Evolutionary conservation across 2,888 invertebrate genomes (phyloP).

Genomic region (Ormyrus rosae): DNA sequence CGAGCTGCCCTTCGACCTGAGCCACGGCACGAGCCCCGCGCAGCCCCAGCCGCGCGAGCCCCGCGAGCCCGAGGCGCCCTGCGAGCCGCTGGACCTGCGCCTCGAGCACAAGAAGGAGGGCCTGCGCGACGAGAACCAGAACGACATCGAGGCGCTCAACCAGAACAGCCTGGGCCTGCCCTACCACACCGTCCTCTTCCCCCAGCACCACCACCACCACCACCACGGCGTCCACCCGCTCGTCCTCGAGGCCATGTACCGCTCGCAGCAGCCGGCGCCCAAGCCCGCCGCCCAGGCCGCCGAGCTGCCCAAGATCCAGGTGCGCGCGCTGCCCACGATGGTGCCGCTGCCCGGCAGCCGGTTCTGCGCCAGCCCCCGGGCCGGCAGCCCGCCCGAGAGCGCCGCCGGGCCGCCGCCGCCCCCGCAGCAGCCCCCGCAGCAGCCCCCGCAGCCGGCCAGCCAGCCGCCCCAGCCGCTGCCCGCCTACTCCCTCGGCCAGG

Average conservation of each 20-base stretch:
- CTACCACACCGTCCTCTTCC: constrained; percentile 73
- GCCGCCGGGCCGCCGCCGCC: constrained; percentile 59
- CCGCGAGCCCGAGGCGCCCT: constrained; percentile 78
- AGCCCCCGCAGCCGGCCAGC: constrained; percentile 62
- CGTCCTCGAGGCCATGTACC: constrained; percentile 84
- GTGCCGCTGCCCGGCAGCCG: constrained; percentile 67
- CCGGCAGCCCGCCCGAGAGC: constrained; percentile 60
- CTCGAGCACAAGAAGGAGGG: constrained; percentile 88
- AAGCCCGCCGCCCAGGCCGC: constrained; percentile 73
- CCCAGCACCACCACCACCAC: constrained; percentile 78
- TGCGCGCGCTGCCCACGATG: constrained; percentile 73
- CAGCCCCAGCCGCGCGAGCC: constrained; percentile 75
- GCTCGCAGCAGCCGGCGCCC: constrained; percentile 75
- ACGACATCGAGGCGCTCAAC: constrained; percentile 80
- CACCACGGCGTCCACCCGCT: constrained; percentile 82
- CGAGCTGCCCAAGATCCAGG: constrained; percentile 78
- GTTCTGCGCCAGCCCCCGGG: constrained; percentile 62
- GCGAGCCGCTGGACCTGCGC: constrained; percentile 92
- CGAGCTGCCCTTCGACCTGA: constrained; percentile 80
- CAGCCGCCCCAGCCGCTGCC: constrained; percentile 71
- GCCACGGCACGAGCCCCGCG: constrained; percentile 78
- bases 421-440: constrained; percentile 60
- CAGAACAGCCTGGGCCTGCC: constrained; percentile 67
- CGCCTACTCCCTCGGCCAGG: no score
- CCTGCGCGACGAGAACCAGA: constrained; percentile 91